Base-by-base conservation (phyloP, 2,797 vertebrate genomes). In the Sebastes melanostomus region DNA sequence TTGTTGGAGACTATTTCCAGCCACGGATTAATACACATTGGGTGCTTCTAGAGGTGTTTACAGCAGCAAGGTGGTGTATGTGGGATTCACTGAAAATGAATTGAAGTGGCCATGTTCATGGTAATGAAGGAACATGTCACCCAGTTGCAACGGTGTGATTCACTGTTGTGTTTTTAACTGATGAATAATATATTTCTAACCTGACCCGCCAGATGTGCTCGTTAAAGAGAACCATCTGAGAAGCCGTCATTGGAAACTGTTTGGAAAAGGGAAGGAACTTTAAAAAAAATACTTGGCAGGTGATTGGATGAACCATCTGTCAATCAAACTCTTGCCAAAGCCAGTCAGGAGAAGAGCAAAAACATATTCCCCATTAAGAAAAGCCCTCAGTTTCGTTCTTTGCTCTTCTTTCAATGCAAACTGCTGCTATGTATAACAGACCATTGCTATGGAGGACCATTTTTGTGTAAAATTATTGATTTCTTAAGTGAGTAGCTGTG, bases 281-380 rank as follows among this genome's bases (percentile, higher is more conserved):
- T 50, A 0, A 50, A 50, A 14, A 50, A 50, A 50, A 50, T 8
- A 50, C 42, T 20, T 50, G 42, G 42, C 16, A 50, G 42, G 18
- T 50, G 42, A 20, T 50, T 50, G 16, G 42, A 50, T 50, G 42
- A 50, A 50, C 42, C 42, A 50, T 50, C 42, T 50, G 42, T 50
- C 42, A 50, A 50, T 50, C 42, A 50, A 50, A 50, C 16, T 1
- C 42, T 50, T 2, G 42, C 42, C 42, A 50, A 50, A 20, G 42
- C 42, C 7, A 0, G 16, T 50, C 1, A 50, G 42, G 42, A 20
- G 42, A 50, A 50, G 42, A n/a, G 18, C 46, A 0, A n/a, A n/a
- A 9, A 50, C 2, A 52, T 52, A 0, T 50, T 50, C 0, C 0
- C 46, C 46, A 50, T 18, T 0, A 50, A 18, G 18, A 50, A 50